A percentile compares a stretch with the other conserved stretches of the same genome.
phyloP scores from a whole-genome alignment of 2,113 vertebrate genomes.

The Craseonycteris thonglongyai region DNA sequence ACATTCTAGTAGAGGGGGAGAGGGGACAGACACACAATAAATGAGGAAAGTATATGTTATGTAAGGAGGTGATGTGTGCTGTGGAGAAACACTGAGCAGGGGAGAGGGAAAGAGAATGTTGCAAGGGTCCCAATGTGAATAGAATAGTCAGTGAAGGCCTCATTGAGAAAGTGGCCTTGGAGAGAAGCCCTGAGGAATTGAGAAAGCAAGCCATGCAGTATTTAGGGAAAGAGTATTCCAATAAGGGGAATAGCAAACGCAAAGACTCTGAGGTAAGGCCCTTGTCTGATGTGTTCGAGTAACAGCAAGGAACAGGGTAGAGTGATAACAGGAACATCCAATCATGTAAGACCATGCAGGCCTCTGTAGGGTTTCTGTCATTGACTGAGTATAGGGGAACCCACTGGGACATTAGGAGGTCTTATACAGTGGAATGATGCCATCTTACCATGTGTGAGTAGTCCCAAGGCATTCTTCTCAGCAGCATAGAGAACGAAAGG shows the following conservation, averaged over 20 bases:
- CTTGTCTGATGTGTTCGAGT: neutral
- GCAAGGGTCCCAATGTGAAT: neutral
- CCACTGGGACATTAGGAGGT: neutral
- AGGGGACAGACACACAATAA: neutral
- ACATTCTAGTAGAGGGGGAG: neutral
- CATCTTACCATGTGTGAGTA: neutral
- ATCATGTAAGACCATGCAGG: neutral
- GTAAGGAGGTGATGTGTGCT: neutral
- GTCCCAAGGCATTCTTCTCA: neutral
- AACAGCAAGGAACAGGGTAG: neutral
- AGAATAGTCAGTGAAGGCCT: neutral
- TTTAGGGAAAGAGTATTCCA: neutral
- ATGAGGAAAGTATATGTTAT: neutral
- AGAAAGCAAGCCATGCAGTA: neutral
- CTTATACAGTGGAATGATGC: neutral
- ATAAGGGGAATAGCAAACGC: neutral
- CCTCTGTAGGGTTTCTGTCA: neutral
- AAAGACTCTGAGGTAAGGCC: neutral
- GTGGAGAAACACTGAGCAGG: neutral
- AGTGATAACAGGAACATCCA: neutral
- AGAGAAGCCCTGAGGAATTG: neutral
- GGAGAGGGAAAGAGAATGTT: neutral
- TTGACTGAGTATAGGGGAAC: neutral
- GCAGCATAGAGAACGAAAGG: neutral
- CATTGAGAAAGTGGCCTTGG: neutral